Conservation (phyloP, 2,113 vertebrate genomes). For the Pelecanus crispus region DNA sequence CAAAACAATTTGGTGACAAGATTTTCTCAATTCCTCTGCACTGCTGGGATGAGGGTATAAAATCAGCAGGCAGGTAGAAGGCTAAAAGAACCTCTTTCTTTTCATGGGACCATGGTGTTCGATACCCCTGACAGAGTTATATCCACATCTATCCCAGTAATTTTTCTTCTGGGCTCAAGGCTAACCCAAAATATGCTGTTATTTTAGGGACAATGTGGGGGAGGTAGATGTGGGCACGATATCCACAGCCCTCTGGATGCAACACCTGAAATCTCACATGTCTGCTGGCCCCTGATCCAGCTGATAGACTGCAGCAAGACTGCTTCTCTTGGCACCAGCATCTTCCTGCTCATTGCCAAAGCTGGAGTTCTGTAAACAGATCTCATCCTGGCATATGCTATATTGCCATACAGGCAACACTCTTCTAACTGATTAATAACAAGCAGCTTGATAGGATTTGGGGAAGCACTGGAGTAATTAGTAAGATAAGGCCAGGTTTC, state of each 20-base stretch:
- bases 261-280: neutral
- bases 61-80: neutral
- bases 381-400: neutral
- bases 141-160: neutral
- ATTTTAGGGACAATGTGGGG: neutral
- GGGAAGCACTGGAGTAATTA: slow-evolving; percentile 63
- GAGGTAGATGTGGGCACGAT: neutral
- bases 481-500: slow-evolving; percentile 65
- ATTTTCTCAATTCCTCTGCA: neutral
- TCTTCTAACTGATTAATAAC: slow-evolving; percentile 60
- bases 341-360: neutral
- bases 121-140: neutral
- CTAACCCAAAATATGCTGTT: neutral
- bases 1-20: neutral
- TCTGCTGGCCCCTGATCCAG: neutral
- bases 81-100: neutral
- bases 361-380: slow-evolving; percentile 47
- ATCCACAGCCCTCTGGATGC: neutral
- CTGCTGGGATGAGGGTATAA: neutral
- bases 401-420: slow-evolving; percentile 18
- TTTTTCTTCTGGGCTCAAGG: neutral
- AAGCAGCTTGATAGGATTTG: slow-evolving; percentile 61
- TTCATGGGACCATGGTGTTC: neutral
- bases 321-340: neutral
- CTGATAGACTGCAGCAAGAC: neutral